Percentiles rank a stretch among this genome's conserved stretches.
Conservation (phyloP, 2,797 vertebrate species). For the Sebastes iracundus region DNA sequence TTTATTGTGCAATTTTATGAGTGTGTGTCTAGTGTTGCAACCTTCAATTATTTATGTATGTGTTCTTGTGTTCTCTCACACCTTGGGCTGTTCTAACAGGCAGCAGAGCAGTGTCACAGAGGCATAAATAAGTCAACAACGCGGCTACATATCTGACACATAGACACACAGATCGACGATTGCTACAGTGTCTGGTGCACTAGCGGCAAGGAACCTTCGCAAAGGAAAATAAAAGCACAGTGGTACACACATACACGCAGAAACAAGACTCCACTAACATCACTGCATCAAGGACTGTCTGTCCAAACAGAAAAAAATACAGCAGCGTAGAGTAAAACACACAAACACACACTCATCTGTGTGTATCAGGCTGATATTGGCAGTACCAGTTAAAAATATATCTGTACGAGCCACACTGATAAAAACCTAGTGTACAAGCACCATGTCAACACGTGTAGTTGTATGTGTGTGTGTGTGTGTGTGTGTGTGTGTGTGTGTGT, state of each 20-base stretch:
- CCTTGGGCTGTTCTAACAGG: conserved; percentile 53
- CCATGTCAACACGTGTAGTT: background rate
- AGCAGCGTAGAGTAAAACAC: background rate
- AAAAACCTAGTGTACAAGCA: background rate
- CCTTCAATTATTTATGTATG: conserved; percentile 62
- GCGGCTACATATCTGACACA: conserved; percentile 47
- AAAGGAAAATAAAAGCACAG: conserved; percentile 23
- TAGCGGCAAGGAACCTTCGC: conserved; percentile 9
- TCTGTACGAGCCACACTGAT: background rate
- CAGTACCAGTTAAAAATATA: background rate
- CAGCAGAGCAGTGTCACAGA: conserved; percentile 41
- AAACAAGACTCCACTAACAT: background rate
- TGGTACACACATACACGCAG: background rate
- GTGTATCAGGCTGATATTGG: background rate
- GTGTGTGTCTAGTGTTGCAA: conserved; percentile 35
- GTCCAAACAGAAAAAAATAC: background rate
- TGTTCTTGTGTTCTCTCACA: conserved; percentile 49
- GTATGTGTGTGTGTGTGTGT: background rate
- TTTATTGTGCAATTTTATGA: conserved; percentile 1
- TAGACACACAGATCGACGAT: conserved; percentile 29
- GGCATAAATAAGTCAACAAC: conserved; percentile 69
- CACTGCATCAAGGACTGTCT: conserved; percentile 3
- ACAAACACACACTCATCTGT: background rate
- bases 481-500: background rate
- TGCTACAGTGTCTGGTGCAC: background rate